Evolutionary conservation across 2,888 invertebrate species (phyloP).

Genomic region (Mythimna albipuncta): DNA sequence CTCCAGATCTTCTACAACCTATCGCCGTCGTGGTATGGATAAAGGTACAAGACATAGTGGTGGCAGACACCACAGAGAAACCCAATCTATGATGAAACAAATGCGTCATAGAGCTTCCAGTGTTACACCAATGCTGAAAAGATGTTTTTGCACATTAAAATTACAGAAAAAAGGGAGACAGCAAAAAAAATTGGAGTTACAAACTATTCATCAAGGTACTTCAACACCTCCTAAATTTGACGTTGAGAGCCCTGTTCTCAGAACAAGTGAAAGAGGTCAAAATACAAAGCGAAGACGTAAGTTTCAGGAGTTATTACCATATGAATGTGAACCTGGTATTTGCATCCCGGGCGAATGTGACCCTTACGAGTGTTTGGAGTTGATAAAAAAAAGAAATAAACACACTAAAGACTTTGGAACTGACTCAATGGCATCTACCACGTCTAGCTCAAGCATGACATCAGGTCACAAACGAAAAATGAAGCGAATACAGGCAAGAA

Average conservation of each 20-base stretch:
- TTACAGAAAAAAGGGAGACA: slow-evolving; percentile 63
- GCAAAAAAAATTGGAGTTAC: slow-evolving; percentile 38
- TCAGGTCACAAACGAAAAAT: slow-evolving; percentile 33
- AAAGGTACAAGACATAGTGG: slow-evolving; percentile 40
- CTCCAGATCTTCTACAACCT: slow-evolving; percentile 37
- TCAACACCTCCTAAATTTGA: slow-evolving; percentile 50
- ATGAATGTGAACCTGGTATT: slow-evolving; percentile 71
- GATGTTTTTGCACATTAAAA: slow-evolving; percentile 73
- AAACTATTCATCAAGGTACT: slow-evolving; percentile 50
- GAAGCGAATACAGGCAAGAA: slow-evolving; percentile 45
- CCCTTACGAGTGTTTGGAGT: slow-evolving; percentile 64
- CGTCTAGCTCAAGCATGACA: slow-evolving; percentile 52
- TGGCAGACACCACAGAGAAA: slow-evolving; percentile 29
- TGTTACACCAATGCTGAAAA: slow-evolving; percentile 60
- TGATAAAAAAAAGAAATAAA: slow-evolving; percentile 60
- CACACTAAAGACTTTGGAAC: slow-evolving; percentile 47
- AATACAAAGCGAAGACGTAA: slow-evolving; percentile 44
- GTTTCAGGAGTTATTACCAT: slow-evolving; percentile 60
- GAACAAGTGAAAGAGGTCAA: slow-evolving; percentile 48
- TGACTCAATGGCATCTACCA: slow-evolving; percentile 38
- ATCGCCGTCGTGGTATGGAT: slow-evolving; percentile 28
- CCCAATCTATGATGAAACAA: slow-evolving; percentile 50
- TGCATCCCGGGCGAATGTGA: slow-evolving; percentile 71
- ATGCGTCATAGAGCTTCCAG: slow-evolving; percentile 55
- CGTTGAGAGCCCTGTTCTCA: slow-evolving; percentile 33